A percentile compares a stretch with the other conserved stretches of the same genome.
These are phyloP conservation scores for Hyles euphorbiae DNA, from an alignment of 1,140 invertebrate genomes.

Conservation along the genomic window DNA sequence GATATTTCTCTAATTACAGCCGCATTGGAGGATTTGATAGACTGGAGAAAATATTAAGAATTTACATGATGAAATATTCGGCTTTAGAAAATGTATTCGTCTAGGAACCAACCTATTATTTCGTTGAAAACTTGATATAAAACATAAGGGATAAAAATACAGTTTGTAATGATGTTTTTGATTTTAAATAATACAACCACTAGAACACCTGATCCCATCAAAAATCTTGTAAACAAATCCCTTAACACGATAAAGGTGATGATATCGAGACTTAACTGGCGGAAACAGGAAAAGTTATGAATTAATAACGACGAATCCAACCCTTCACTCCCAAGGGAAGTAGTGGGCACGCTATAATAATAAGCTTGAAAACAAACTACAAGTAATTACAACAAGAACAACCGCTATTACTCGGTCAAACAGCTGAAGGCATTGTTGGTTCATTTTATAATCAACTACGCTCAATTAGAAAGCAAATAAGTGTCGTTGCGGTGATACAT, in stretches of 20 bases:
- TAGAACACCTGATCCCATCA: no score
- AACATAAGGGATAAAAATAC: no score
- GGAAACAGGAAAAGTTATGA: constrained; percentile 42
- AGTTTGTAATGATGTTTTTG: no score
- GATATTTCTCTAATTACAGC: no score
- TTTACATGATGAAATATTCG: no score
- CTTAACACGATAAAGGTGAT: constrained; percentile 22
- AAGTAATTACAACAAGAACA: constrained; percentile 66
- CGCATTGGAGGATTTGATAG: no score
- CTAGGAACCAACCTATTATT: no score
- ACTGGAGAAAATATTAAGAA: no score
- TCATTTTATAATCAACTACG: constrained; percentile 46
- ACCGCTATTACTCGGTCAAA: constrained; percentile 59
- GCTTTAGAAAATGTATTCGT: no score
- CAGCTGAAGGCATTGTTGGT: constrained; percentile 38
- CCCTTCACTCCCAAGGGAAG: constrained; percentile 45
- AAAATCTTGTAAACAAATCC: background rate
- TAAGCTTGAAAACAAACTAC: constrained; percentile 64
- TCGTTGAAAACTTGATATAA: no score
- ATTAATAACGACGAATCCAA: constrained; percentile 54
- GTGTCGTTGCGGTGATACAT: constrained; percentile 22
- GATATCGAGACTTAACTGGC: constrained; percentile 34
- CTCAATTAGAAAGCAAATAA: constrained; percentile 42
- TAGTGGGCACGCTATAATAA: constrained; percentile 54
- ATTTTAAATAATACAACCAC: no score